These are phyloP conservation scores for Hemiscyllium ocellatum DNA, from an alignment of 2,113 vertebrate genomes.

Conservation along the genomic window DNA sequence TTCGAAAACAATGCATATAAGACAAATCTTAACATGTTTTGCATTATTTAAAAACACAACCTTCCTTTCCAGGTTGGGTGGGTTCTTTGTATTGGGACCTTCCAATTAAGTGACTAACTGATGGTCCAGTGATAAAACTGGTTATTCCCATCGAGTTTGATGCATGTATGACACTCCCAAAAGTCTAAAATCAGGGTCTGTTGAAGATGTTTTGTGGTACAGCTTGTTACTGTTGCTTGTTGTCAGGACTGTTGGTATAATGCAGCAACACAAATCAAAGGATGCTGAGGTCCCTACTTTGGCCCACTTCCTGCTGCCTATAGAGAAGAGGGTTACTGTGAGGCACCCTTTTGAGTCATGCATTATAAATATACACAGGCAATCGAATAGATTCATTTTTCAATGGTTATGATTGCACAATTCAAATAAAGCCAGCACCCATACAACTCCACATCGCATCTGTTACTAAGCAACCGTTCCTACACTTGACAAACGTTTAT, in stretches of 20 bases:
- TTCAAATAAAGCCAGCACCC: background rate
- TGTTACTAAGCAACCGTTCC: slow-evolving; percentile 19
- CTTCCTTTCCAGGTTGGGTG: background rate
- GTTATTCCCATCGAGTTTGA: background rate
- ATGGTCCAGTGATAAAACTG: background rate
- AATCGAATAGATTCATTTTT: background rate
- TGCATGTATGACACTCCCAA: background rate
- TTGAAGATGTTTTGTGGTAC: background rate
- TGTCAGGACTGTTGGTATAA: background rate
- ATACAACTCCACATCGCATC: background rate
- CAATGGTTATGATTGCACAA: background rate
- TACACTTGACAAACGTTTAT: slow-evolving; percentile 1
- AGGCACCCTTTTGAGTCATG: background rate
- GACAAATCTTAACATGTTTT: background rate
- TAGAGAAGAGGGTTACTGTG: background rate
- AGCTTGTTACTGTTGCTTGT: background rate
- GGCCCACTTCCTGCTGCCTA: background rate
- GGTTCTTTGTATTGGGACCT: too few relatives aligned
- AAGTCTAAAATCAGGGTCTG: background rate
- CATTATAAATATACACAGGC: background rate
- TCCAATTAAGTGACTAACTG: background rate
- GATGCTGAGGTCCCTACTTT: background rate
- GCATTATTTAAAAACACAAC: background rate
- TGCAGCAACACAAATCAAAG: background rate
- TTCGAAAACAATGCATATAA: background rate